Base-by-base conservation (phyloP, 2,888 invertebrate species). In the Idaea biselata region DNA sequence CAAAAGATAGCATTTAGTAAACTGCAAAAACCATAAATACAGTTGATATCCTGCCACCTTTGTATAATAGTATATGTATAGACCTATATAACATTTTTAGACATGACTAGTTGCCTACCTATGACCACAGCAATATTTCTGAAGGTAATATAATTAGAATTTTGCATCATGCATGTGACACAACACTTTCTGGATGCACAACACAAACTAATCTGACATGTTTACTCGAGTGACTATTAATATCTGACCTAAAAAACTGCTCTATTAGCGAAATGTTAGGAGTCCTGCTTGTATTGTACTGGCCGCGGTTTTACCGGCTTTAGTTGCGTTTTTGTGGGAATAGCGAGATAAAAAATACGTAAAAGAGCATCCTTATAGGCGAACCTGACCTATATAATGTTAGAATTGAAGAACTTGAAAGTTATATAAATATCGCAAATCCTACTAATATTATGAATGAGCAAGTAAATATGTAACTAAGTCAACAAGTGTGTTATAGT, bases 81-180 rank as follows among this genome's bases (percentile, higher is more conserved):
- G n/a, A n/a, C n/a, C n/a, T n/a, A n/a, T n/a, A n/a, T n/a, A n/a
- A 44, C 44, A 44, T 2, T 44, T 44, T 44, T 44, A 44, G 44
- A 44, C 44, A 44, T 44, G 44, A 44, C 44, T n/a, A n/a, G n/a
- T n/a, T n/a, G n/a, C n/a, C n/a, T 44, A 44, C 25, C 25, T 11
- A 44, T 54, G 18, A 55, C 33, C 44, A 18, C n/a, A 55, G n/a
- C 16, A 18, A 44, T 31, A 18, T 25, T 57, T 57, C 57, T 18
- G 8, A 57, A 17, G 6, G 16, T 14, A 16, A 55, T 14, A 25
- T 60, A 32, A 53, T 59, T 59, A 63, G 62, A 11, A 44, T 44
- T 44, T 44, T 44, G 44, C 44, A 44, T 44, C 44, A 44, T 11
- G 11, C 44, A 11, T 44, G 44, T 44, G 44, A 44, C 44, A 32